Base-by-base conservation (phyloP, 2,888 invertebrate genomes). In the Psococerastis gibbosa region DNA sequence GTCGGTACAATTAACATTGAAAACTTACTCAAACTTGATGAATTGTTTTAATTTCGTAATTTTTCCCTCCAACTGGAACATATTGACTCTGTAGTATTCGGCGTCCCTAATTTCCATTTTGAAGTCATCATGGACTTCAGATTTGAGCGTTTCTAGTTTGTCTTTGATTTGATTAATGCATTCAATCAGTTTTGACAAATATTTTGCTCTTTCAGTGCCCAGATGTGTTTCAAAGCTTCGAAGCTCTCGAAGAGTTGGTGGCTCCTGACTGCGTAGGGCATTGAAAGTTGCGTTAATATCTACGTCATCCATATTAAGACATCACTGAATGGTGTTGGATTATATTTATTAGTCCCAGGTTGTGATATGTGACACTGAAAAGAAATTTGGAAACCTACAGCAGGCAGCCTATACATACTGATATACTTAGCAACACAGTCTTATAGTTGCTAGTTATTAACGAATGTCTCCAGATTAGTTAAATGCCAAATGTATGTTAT, bases 41-140 rank as follows among this genome's bases (percentile, higher is more conserved):
- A 20, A 17, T 18, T 38, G 20, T 20, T 38, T 38, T 4, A 38
- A 11, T 22, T 38, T 16, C 6, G 20, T 38, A 20, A 38, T 38
- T 20, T 38, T 38, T 20, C 38, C 38, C 20, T 38, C 38, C 38
- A 38, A 20, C 38, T 38, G 38, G 11, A 38, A 38, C 38, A 38
- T 38, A 20, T 20, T 38, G 20, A 38, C 38, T 15, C 38, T 15
- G 22, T 38, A 38, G 22, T 38, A 38, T 5, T 38, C 38, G 11
- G 38, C 38, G 11, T 38, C 38, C 20, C 38, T 17, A 20, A 38
- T 5, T 11, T 38, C 38, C 38, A 38, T 38, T 18, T 16, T 38
- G 20, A 38, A 38, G 22, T 38, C 38, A 5, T 22, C 38, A 20
- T 22, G 17, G 13, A 38, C 38, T 38, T 38, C 38, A 5, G 22